Base-by-base conservation (phyloP, 2,113 vertebrate genomes). In the Gopherus flavomarginatus region DNA sequence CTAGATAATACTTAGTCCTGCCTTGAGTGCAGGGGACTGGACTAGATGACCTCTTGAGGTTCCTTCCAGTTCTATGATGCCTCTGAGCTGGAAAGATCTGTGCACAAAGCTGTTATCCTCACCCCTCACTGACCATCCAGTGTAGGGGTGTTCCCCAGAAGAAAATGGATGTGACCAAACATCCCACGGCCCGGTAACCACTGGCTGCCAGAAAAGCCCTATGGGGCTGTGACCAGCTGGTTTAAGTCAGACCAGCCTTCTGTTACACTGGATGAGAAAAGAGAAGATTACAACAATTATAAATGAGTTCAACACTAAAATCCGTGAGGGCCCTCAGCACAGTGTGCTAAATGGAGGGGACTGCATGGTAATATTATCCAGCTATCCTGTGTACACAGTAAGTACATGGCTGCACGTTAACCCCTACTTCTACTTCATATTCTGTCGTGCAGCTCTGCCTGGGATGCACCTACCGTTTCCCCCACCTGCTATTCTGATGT, bases 101-200 rank as follows among this genome's bases (percentile, higher is more conserved):
- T 22, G 53, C 53, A 54, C 53, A 54, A 54, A 22, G 21, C 53
- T 54, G 21, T 22, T 22, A 21, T 54, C 84, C 54, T 10, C 69
- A 75, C 14, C 4, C 8, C 59, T 14, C 27, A 90, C 22, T 59
- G 83, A 42, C 3, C 62, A 57, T 24, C 77, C 84, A 86, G 17
- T 56, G 17, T 27, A 38, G 14, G 31, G 87, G 31, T 0, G 1
- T 3, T 53, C 0, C 0, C 78, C 17, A 2, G 90, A 1, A 84
- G 59, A 75, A 11, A 78, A 26, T 5, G 90, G 13, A 79, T 47
- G 77, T 3, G 54, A 77, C 13, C 81, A 42, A 84, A 42, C 3
- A 31, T 22, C 19, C 72, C 65, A 81, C 22, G 13, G 9, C 47
- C 27, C 6, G 77, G 52, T 8, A 21, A 82, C 94, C 31, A 75